phyloP scores from a whole-genome alignment of 2,797 vertebrate genomes.

The Gila robusta region DNA sequence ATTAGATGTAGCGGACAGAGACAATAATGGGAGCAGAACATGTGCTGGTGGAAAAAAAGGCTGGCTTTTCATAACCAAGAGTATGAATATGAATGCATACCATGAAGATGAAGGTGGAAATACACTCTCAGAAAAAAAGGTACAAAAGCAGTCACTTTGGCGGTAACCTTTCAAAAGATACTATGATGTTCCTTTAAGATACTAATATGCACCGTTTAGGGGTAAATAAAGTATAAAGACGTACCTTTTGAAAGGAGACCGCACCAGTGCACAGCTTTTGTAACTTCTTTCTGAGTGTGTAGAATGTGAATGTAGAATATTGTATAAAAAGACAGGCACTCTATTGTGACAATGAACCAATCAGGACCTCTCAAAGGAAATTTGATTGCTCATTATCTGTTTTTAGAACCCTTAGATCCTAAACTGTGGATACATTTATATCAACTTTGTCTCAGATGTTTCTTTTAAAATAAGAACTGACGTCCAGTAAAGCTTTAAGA shows the following conservation, averaged over 20 bases:
- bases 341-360: neutral
- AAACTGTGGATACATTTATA: no score
- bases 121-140: neutral
- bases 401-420: neutral
- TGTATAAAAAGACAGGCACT: neutral
- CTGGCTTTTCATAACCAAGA: slow-evolving; percentile 1
- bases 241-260: neutral
- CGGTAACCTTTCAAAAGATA: neutral
- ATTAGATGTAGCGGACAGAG: slow-evolving; percentile 42
- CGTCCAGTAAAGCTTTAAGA: neutral
- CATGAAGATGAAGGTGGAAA: neutral
- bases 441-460: neutral
- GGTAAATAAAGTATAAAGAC: neutral
- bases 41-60: slow-evolving; percentile 21
- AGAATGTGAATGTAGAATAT: neutral
- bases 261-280: neutral
- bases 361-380: neutral
- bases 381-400: neutral
- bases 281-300: neutral
- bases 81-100: neutral
- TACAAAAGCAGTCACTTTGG: neutral
- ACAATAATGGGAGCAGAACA: slow-evolving; percentile 42
- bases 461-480: neutral
- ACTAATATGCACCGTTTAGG: neutral
- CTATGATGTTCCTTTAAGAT: neutral